phyloP scores from a whole-genome alignment of 2,888 invertebrate genomes.

The Busseola fusca region DNA sequence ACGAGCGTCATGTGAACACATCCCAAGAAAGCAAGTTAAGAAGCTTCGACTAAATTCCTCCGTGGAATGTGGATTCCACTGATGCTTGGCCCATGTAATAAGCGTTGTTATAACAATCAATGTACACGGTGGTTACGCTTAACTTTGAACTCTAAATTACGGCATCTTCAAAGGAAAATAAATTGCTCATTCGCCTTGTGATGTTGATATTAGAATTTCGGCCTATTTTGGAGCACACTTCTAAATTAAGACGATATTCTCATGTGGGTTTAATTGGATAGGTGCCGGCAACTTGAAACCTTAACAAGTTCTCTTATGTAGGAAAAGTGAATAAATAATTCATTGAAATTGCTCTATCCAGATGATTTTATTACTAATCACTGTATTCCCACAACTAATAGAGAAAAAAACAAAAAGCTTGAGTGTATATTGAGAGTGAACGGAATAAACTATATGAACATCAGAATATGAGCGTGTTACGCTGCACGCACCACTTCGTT shows the following conservation, averaged over 20 bases:
- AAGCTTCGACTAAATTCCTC: constrained; percentile 65
- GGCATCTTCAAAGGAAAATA: constrained; percentile 49
- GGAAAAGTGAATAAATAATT: not conserved
- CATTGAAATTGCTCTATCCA: not conserved
- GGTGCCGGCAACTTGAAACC: not conserved
- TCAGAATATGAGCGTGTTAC: constrained; percentile 32
- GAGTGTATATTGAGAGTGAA: not conserved
- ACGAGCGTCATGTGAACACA: constrained; percentile 48
- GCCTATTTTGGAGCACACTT: constrained; percentile 8
- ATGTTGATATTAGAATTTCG: constrained; percentile 28
- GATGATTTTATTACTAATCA: not conserved
- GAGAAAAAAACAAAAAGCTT: not conserved
- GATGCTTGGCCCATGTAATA: constrained; percentile 58
- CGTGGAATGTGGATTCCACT: constrained; percentile 63
- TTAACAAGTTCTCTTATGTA: not conserved
- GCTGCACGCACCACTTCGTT: constrained; percentile 52
- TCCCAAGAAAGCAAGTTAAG: constrained; percentile 64
- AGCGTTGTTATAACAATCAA: constrained; percentile 51
- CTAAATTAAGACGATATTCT: constrained; percentile 7
- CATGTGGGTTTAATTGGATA: constrained; percentile 16
- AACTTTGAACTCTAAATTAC: constrained; percentile 49
- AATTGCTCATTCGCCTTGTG: constrained; percentile 30
- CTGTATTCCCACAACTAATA: not conserved
- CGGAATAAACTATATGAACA: constrained; percentile 17
- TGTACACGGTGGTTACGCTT: constrained; percentile 42